phyloP scores from a whole-genome alignment of 1,140 invertebrate genomes.

The Aradophagus sp. region DNA sequence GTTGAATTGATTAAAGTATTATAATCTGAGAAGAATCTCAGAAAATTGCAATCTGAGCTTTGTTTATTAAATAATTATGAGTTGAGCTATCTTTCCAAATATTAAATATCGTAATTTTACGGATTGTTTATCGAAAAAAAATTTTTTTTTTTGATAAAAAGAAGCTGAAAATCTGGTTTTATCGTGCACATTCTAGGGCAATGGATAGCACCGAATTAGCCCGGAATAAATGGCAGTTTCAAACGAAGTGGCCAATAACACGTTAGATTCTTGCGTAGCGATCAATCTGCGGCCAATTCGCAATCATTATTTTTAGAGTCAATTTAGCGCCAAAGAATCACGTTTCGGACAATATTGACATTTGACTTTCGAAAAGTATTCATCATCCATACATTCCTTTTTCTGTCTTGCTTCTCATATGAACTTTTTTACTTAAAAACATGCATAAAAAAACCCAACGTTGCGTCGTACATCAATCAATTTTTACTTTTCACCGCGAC shows the following conservation, averaged over 20 bases:
- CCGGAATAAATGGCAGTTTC: constrained; percentile 47
- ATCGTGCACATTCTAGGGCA: constrained; percentile 35
- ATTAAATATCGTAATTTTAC: too few species aligned
- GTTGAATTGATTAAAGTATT: too few species aligned
- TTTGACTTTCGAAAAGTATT: constrained; percentile 6
- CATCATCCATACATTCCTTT: constrained; percentile 1
- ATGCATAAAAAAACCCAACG: too few species aligned
- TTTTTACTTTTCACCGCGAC: too few species aligned
- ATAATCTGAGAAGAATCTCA: too few species aligned
- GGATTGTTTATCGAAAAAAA: too few species aligned
- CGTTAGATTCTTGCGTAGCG: constrained; percentile 47
- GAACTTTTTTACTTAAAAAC: too few species aligned
- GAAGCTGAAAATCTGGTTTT: constrained; percentile 8
- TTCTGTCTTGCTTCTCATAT: neutral
- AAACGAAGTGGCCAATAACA: constrained; percentile 48
- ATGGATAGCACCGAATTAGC: constrained; percentile 53
- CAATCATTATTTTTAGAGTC: constrained; percentile 54
- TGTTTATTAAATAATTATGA: too few species aligned
- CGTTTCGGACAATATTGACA: constrained; percentile 45
- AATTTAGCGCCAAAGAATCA: constrained; percentile 52
- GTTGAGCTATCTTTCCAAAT: too few species aligned
- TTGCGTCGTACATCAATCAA: too few species aligned
- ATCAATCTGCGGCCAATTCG: constrained; percentile 51
- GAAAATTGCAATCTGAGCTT: too few species aligned
- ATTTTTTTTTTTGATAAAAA: constrained; percentile 2